These are phyloP conservation scores for Pseudochaenichthys georgianus DNA, from an alignment of 2,797 vertebrate species.

Conservation along the genomic window DNA sequence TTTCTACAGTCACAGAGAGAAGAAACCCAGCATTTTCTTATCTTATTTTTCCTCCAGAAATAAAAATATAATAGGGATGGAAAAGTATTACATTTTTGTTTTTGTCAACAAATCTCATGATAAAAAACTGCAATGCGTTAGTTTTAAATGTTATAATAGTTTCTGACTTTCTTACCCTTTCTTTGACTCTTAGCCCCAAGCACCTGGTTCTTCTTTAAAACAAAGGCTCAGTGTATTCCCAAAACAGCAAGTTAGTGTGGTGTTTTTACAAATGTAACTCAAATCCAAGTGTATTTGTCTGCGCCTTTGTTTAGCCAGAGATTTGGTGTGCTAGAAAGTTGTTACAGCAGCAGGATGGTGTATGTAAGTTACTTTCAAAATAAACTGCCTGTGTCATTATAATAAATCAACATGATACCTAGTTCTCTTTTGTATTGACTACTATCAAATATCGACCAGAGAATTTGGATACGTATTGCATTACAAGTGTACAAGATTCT, in stretches of 20 bases:
- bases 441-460: too few relatives aligned
- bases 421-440: neutral
- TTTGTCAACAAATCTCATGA: constrained; percentile 2
- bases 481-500: neutral
- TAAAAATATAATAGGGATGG: neutral
- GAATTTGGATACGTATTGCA: neutral
- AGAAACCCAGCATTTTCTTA: neutral
- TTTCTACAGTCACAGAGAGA: constrained; percentile 17
- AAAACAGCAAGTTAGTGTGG: neutral
- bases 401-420: neutral
- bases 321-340: constrained; percentile 2
- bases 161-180: neutral
- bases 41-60: neutral
- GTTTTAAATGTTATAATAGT: neutral
- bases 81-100: constrained; percentile 12
- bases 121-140: neutral
- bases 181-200: neutral
- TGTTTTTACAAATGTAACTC: constrained; percentile 9
- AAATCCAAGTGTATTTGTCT: constrained; percentile 5
- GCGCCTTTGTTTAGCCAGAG: neutral
- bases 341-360: neutral
- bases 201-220: neutral
- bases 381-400: neutral
- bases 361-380: neutral
- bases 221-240: constrained; percentile 6